Conservation (phyloP, 2,113 vertebrate genomes). For the Equus quagga region DNA sequence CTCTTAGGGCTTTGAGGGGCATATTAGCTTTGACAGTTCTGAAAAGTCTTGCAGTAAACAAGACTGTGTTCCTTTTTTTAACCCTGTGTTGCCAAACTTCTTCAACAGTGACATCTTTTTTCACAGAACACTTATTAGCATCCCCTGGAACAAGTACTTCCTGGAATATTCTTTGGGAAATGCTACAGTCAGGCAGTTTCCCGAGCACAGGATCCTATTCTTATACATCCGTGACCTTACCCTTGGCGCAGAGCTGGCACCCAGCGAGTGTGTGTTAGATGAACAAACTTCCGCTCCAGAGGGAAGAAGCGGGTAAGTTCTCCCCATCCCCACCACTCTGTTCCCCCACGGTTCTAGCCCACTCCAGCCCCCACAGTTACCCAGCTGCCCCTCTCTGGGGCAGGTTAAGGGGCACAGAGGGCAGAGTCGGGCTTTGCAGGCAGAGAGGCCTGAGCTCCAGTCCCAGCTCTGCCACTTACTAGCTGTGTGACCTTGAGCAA, state of each 20-base stretch:
- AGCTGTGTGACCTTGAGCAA: neutral
- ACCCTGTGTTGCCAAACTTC: neutral
- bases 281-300: neutral
- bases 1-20: fast-evolving
- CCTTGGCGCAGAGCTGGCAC: neutral
- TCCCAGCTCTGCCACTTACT: neutral
- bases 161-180: neutral
- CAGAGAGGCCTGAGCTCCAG: neutral
- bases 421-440: neutral
- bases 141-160: neutral
- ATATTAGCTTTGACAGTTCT: neutral
- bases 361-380: neutral
- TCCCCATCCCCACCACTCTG: neutral
- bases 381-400: neutral
- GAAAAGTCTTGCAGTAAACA: neutral
- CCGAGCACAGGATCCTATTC: neutral
- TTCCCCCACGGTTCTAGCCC: neutral
- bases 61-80: neutral
- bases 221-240: neutral
- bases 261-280: too few species aligned
- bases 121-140: neutral
- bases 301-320: neutral
- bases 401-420: neutral
- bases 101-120: neutral
- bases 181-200: neutral